phyloP scores from a whole-genome alignment of 1,140 invertebrate species.

The Drosophila neocordata region DNA sequence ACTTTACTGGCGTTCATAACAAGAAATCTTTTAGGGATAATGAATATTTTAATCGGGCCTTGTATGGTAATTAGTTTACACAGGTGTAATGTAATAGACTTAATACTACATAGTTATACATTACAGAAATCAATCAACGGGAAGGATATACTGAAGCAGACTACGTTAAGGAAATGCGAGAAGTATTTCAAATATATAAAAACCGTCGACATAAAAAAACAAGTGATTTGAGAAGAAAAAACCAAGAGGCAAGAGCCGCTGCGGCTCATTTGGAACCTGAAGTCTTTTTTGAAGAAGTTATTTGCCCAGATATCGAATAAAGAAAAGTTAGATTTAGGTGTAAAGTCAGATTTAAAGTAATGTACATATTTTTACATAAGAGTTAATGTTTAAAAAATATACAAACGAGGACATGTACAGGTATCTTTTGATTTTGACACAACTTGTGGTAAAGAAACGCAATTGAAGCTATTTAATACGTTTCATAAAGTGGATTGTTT shows the following conservation, averaged over 20 bases:
- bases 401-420: not conserved
- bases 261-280: constrained; percentile 16
- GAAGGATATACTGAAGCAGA: constrained; percentile 11
- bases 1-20: constrained; percentile 38
- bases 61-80: constrained; percentile 16
- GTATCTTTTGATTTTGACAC: not conserved
- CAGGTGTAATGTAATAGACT: too few species aligned
- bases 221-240: constrained; percentile 20
- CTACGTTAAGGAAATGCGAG: constrained; percentile 31
- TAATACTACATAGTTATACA: not conserved
- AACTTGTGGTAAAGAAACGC: too few species aligned
- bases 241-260: constrained; percentile 13
- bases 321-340: not conserved
- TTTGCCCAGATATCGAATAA: constrained; percentile 3
- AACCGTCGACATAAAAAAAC: constrained; percentile 34
- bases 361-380: not conserved
- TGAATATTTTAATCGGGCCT: constrained; percentile 33
- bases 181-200: constrained; percentile 29
- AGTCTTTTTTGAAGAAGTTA: constrained; percentile 26
- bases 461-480: too few species aligned
- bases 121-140: constrained; percentile 23
- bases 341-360: not conserved
- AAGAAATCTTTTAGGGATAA: constrained; percentile 30
- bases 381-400: not conserved
- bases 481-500: too few species aligned